Evolutionary conservation across 2,113 vertebrate genomes (phyloP).

Genomic region (Istiophorus platypterus): DNA sequence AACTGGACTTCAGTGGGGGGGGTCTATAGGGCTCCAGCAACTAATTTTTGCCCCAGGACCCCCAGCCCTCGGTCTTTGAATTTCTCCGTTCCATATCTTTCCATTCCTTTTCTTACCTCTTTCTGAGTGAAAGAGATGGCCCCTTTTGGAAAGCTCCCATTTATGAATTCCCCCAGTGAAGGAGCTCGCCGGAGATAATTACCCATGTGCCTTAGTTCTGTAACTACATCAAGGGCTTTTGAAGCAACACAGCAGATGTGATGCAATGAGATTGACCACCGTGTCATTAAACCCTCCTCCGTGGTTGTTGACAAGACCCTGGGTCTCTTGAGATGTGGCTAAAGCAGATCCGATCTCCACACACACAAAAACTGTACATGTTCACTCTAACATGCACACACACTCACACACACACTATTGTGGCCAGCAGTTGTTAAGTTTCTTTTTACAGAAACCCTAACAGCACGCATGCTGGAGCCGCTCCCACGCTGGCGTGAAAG

Average conservation of each 20-base stretch:
- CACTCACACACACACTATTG: constrained; percentile 29
- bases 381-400: constrained; percentile 13
- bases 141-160: constrained; percentile 24
- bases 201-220: constrained; percentile 54
- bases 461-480: constrained; percentile 3
- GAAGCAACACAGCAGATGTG: constrained; percentile 68
- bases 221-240: constrained; percentile 61
- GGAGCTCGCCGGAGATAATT: constrained; percentile 62
- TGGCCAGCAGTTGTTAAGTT: constrained; percentile 43
- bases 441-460: constrained; percentile 48
- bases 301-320: constrained; percentile 64
- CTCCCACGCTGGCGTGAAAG: constrained; percentile 42
- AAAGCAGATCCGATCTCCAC: constrained; percentile 40
- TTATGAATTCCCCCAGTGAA: constrained; percentile 39
- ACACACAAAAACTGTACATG: constrained; percentile 16
- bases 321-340: constrained; percentile 55
- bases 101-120: neutral
- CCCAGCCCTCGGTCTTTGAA: neutral
- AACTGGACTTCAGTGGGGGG: neutral
- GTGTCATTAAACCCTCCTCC: constrained; percentile 69
- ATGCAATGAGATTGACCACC: constrained; percentile 69
- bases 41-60: neutral
- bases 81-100: neutral
- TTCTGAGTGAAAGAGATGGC: neutral
- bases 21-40: neutral